Evolutionary conservation across 35 echinoderm and acorn worm species (phyloP).

Genomic region (Apostichopus parvimensis): DNA sequence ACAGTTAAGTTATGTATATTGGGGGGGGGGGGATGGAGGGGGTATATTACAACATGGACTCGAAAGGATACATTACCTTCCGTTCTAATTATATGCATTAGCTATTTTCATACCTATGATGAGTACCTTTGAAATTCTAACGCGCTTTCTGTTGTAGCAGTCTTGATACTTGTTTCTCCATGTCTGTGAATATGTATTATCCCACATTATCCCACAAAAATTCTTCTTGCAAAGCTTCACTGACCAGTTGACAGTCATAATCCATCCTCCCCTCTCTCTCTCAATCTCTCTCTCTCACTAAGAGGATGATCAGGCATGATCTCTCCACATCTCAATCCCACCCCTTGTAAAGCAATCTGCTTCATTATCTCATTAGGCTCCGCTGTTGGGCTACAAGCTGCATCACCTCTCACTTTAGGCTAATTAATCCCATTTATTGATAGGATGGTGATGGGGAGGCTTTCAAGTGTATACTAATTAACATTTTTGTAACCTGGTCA

Average conservation of each 20-base stretch:
- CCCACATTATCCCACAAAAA: no score
- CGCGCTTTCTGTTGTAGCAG: no score
- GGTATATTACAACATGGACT: no score
- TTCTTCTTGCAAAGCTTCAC: not conserved
- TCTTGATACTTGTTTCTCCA: no score
- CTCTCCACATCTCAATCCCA: not conserved
- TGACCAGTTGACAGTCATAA: not conserved
- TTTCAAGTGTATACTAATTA: constrained; percentile 22
- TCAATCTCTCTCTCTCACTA: not conserved
- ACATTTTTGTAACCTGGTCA: constrained; percentile 31
- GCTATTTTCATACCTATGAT: no score
- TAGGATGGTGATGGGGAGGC: not conserved
- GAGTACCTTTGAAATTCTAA: no score
- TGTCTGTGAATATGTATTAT: no score
- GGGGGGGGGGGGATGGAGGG: no score
- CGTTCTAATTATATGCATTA: no score
- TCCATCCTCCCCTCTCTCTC: not conserved
- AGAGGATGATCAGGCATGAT: not conserved
- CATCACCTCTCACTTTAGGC: not conserved
- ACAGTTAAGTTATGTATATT: no score
- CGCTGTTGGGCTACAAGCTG: not conserved
- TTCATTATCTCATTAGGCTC: not conserved
- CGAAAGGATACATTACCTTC: no score
- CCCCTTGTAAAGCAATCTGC: not conserved
- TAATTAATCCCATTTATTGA: constrained; percentile 38